These are phyloP conservation scores for Phalacrocorax aristotelis DNA, from an alignment of 2,113 vertebrate species.

Conservation along the genomic window DNA sequence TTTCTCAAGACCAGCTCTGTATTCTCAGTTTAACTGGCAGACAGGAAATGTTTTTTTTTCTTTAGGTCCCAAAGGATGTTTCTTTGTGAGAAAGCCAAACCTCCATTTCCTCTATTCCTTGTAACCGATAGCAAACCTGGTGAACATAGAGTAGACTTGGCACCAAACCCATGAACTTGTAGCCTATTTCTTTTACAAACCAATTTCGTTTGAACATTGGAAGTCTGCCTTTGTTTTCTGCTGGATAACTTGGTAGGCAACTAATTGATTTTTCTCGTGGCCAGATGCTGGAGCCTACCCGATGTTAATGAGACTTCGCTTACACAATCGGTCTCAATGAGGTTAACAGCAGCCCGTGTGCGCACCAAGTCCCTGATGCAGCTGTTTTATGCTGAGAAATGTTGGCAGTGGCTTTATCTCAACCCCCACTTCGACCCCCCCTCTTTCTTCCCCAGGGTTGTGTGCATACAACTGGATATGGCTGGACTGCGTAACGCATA, in stretches of 20 bases:
- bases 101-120: constrained; percentile 22
- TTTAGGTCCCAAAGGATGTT: constrained; percentile 37
- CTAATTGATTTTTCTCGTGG: constrained; percentile 54
- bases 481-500: not conserved
- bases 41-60: constrained; percentile 7
- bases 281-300: constrained; percentile 36
- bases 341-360: not conserved
- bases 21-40: constrained; percentile 14
- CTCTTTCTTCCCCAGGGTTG: not conserved
- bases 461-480: not conserved
- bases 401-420: not conserved
- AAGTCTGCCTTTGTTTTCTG: constrained; percentile 27
- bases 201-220: not conserved
- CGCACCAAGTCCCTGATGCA: not conserved
- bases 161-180: constrained; percentile 5
- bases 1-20: not conserved
- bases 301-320: not conserved
- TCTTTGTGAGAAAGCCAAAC: constrained; percentile 59
- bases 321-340: not conserved
- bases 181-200: constrained; percentile 20
- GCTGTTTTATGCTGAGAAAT: not conserved
- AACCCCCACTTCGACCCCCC: not conserved
- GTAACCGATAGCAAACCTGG: constrained; percentile 17
- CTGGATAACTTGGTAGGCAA: not conserved
- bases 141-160: constrained; percentile 33